Conservation (phyloP, 1,140 invertebrate species). For the Trissolcus basalis region DNA sequence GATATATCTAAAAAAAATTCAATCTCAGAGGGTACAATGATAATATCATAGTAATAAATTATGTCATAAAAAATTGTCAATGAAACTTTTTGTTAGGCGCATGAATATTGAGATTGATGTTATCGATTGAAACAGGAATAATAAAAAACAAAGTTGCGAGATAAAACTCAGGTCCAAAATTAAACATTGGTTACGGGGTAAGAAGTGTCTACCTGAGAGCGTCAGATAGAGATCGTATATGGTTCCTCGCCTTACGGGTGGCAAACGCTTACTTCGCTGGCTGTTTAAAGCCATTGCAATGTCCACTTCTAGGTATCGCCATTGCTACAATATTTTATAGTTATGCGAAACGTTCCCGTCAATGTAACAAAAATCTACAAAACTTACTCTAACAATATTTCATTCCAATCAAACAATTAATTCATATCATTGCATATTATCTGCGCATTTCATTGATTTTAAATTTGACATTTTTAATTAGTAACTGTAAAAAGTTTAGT, state of each 20-base stretch:
- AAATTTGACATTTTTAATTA: too few relatives aligned
- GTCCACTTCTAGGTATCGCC: constrained; percentile 82
- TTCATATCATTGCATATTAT: neutral
- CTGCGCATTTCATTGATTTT: too few relatives aligned
- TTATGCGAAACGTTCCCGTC: constrained; percentile 66
- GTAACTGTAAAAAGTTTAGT: too few relatives aligned
- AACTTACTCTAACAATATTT: constrained; percentile 2
- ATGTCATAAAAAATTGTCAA: too few relatives aligned
- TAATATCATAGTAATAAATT: constrained; percentile 12
- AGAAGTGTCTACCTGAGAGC: constrained; percentile 84
- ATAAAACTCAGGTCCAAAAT: constrained; percentile 27
- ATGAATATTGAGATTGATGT: too few relatives aligned
- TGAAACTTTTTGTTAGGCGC: too few relatives aligned
- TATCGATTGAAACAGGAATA: too few relatives aligned
- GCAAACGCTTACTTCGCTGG: constrained; percentile 86
- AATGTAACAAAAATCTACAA: too few relatives aligned
- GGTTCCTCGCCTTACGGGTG: constrained; percentile 87
- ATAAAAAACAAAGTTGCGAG: too few relatives aligned
- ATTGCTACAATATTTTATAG: constrained; percentile 77
- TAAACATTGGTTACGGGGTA: constrained; percentile 66
- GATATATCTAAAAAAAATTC: constrained; percentile 40
- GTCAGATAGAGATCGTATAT: constrained; percentile 89
- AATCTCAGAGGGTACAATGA: constrained; percentile 34
- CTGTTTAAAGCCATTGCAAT: constrained; percentile 83
- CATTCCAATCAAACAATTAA: constrained; percentile 20